phyloP scores from a whole-genome alignment of 2,797 vertebrate genomes.

The Echeneis naucrates region DNA sequence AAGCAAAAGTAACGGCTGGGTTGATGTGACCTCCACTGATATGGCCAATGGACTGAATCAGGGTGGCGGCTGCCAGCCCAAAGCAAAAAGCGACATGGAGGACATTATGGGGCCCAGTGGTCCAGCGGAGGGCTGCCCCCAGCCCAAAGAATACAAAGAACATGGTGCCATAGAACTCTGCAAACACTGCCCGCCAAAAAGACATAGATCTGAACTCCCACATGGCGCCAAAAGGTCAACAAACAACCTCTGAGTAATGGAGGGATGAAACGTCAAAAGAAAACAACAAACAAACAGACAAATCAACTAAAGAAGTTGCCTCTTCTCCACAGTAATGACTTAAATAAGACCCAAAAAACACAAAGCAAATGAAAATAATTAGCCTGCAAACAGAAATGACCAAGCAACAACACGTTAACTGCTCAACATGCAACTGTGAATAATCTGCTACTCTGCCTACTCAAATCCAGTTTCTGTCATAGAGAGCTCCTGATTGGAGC shows the following conservation, averaged over 20 bases:
- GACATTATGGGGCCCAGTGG: slow-evolving; percentile 88
- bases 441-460: slow-evolving; percentile 56
- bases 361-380: slow-evolving; percentile 49
- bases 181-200: slow-evolving; percentile 96
- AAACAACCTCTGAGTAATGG: slow-evolving; percentile 58
- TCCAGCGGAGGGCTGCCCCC: slow-evolving; percentile 92
- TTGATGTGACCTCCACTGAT: slow-evolving; percentile 96
- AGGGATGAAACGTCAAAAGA: slow-evolving; percentile 65
- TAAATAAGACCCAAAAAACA: slow-evolving; percentile 42
- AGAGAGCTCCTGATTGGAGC: slow-evolving; percentile 79
- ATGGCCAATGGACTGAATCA: slow-evolving; percentile 93
- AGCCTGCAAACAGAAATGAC: slow-evolving; percentile 50
- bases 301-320: slow-evolving; percentile 44
- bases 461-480: slow-evolving; percentile 75
- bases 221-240: slow-evolving; percentile 84
- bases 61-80: slow-evolving; percentile 91
- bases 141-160: slow-evolving; percentile 95
- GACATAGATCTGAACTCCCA: slow-evolving; percentile 95
- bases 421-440: slow-evolving; percentile 62
- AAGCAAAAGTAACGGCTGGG: slow-evolving; percentile 94
- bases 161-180: slow-evolving; percentile 88
- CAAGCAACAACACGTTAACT: slow-evolving; percentile 60
- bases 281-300: slow-evolving; percentile 48
- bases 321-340: slow-evolving; percentile 46
- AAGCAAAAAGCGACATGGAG: slow-evolving; percentile 93